Base-by-base conservation (phyloP, 2,113 vertebrate genomes). In the Hippotragus niger region DNA sequence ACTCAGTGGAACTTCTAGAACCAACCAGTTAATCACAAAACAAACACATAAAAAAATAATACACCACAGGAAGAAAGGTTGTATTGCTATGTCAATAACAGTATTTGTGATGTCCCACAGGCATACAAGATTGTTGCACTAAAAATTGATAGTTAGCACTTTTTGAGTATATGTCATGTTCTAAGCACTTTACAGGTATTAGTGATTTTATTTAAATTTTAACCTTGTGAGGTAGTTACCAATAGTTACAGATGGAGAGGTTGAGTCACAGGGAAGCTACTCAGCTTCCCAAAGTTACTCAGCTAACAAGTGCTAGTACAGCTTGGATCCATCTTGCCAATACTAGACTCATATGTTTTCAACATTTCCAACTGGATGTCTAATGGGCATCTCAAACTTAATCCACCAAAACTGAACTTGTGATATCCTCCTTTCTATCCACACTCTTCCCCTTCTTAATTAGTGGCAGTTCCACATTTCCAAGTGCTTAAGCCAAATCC, bases 21-120 rank as follows among this genome's bases (percentile, higher is more conserved):
- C 84, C 78, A 96, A 91, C 81, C 81, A 96, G 33, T 36, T 91
- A 40, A 88, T 94, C 67, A 90, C 60, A 71, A 93, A 87, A 31
- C 25, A 93, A 43, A 88, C 55, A 15, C 36, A 88, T 40, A 25
- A 40, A 74, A 71, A 74, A 74, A 74, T 27, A 89, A 87, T 29
- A 89, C 93, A 94, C n/a, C 45, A 91, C 55, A 88, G 62, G 76
- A 88, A 45, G 52, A 80, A 98, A 33, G 27, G 3, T 43, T 87
- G 58, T 50, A 97, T 31, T 60, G 4, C 40, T 88, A 81, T 17
- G 97, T 67, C 55, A 88, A 43, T 43, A 84, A 74, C 40, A 76
- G 9, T 4, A 7, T 1, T 13, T 29, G 29, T 29, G 87, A 40
- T 13, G 16, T 86, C 97, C 88, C 36, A 9, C 12, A 58, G 93